These are phyloP conservation scores for Carterocephalus palaemon DNA, from an alignment of 2,888 invertebrate genomes.

Conservation along the genomic window DNA sequence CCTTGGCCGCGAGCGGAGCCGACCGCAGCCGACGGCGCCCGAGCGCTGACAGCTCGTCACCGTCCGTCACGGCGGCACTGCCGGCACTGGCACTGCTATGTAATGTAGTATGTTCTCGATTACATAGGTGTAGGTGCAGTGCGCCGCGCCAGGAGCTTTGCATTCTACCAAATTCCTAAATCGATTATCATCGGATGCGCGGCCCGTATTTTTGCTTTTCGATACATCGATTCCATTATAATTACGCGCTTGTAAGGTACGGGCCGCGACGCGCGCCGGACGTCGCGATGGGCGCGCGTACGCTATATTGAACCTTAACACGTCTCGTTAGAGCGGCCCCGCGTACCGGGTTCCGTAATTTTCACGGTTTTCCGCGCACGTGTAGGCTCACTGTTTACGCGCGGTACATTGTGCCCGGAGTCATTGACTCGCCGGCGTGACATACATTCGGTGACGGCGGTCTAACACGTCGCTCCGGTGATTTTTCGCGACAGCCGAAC, in stretches of 20 bases:
- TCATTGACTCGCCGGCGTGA: constrained; percentile 75
- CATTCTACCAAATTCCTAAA: constrained; percentile 54
- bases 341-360: too few relatives aligned
- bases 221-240: constrained; percentile 38
- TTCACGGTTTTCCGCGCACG: constrained; percentile 55
- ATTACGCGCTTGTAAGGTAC: constrained; percentile 33
- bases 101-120: too few relatives aligned
- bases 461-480: constrained; percentile 49
- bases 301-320: constrained; percentile 24
- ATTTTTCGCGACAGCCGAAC: constrained; percentile 46
- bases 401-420: constrained; percentile 41
- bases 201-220: constrained; percentile 32
- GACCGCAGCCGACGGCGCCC: constrained; percentile 52
- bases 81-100: constrained; percentile 67
- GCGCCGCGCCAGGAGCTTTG: constrained; percentile 55
- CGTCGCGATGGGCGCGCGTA: constrained; percentile 21
- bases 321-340: too few relatives aligned
- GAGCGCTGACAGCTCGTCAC: constrained; percentile 73
- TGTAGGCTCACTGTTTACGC: constrained; percentile 67
- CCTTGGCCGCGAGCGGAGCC: constrained; percentile 38
- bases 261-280: constrained; percentile 35
- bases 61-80: constrained; percentile 66
- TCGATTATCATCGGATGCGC: constrained; percentile 34
- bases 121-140: constrained; percentile 38
- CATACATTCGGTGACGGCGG: constrained; percentile 73